Conservation (phyloP, 1,140 invertebrate species). For the Saxidomus purpurata region DNA sequence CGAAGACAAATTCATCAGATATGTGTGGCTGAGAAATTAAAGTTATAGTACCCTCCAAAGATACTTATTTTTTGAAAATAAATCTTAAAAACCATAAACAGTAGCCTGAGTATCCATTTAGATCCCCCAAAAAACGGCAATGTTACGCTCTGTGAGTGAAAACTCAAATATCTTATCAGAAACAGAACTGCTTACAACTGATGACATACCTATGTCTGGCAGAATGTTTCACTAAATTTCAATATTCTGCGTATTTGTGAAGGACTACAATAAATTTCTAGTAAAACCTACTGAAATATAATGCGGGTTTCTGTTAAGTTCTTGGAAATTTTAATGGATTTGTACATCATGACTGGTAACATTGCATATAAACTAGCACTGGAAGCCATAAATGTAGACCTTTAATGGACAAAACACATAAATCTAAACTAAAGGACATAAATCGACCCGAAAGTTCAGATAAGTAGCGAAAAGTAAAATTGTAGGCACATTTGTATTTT, state of each 20-base stretch:
- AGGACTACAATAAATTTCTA: not conserved
- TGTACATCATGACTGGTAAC: not conserved
- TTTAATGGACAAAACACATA: slow-evolving; percentile 24
- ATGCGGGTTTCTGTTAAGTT: not conserved
- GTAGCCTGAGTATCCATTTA: too few relatives aligned
- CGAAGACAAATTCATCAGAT: too few relatives aligned
- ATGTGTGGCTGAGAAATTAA: too few relatives aligned
- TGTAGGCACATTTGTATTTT: not conserved
- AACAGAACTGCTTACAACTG: too few relatives aligned
- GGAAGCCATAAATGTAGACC: not conserved
- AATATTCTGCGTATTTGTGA: not conserved
- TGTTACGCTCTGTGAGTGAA: too few relatives aligned
- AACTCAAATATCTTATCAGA: too few relatives aligned
- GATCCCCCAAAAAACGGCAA: too few relatives aligned
- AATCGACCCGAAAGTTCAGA: slow-evolving; percentile 13
- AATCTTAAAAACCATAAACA: too few relatives aligned
- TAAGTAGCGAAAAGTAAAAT: slow-evolving; percentile 47
- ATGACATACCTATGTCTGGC: too few relatives aligned
- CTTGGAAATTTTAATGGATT: not conserved
- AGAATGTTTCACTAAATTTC: not conserved
- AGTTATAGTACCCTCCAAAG: too few relatives aligned
- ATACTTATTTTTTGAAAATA: too few relatives aligned
- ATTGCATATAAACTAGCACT: not conserved
- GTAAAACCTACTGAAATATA: not conserved
- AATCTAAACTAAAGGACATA: slow-evolving; percentile 15